phyloP scores from a whole-genome alignment of 2,113 vertebrate genomes.

The Cyrtonyx montezumae region DNA sequence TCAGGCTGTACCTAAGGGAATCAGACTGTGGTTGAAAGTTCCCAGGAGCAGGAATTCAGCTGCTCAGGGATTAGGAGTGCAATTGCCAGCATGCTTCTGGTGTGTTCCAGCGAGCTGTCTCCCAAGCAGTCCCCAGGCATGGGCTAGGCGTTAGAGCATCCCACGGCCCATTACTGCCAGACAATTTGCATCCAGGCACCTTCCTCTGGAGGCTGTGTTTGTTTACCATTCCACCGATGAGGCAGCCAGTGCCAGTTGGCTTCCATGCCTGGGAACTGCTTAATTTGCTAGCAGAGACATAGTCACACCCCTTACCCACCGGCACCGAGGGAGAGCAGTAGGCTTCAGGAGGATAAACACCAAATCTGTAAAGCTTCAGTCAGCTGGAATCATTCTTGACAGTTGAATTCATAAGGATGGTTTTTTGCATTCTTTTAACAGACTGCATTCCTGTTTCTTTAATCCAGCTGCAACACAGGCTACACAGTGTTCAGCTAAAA shows the following conservation, averaged over 20 bases:
- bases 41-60: not conserved
- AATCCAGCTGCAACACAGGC: not conserved
- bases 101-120: conserved; percentile 36
- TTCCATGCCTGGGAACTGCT: not conserved
- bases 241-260: not conserved
- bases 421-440: not conserved
- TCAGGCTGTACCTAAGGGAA: conserved; percentile 16
- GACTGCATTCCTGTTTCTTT: not conserved
- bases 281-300: not conserved
- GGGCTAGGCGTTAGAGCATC: not conserved
- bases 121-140: not conserved
- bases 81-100: not conserved
- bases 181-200: conserved; percentile 34
- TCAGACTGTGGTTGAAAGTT: not conserved
- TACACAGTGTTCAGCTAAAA: not conserved
- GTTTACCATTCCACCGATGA: not conserved
- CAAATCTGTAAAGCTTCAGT: not conserved
- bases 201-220: not conserved
- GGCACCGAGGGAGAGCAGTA: not conserved
- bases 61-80: not conserved
- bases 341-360: not conserved
- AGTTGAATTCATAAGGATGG: not conserved
- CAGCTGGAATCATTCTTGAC: not conserved
- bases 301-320: not conserved
- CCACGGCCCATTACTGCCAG: not conserved